phyloP scores from a whole-genome alignment of 2,888 invertebrate genomes.

The Tipula vernalis region DNA sequence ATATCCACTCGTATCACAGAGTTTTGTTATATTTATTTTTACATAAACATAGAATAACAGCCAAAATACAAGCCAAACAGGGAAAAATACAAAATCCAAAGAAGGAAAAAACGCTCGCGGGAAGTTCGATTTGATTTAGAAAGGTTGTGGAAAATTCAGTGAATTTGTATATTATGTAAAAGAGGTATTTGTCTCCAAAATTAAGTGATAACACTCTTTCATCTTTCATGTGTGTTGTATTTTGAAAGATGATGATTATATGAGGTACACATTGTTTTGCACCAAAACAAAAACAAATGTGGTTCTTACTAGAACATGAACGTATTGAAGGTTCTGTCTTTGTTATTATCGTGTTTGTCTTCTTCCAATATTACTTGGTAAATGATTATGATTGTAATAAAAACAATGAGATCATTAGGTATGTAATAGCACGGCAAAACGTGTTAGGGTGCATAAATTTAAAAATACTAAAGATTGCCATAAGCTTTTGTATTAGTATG shows the following conservation, averaged over 20 bases:
- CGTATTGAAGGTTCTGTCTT: background rate
- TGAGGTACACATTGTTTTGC: background rate
- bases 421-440: background rate
- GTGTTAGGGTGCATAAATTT: background rate
- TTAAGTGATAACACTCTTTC: background rate
- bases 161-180: conserved; percentile 4
- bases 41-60: background rate
- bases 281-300: background rate
- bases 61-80: background rate
- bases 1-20: background rate
- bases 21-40: background rate
- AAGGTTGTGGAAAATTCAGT: background rate
- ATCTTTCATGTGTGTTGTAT: background rate
- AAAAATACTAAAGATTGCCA: background rate
- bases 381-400: background rate
- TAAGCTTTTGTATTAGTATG: too few species aligned
- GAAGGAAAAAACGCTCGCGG: background rate
- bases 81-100: background rate
- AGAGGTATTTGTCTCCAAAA: background rate
- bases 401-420: background rate
- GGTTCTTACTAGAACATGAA: background rate
- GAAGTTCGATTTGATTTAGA: background rate
- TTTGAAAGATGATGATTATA: background rate
- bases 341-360: background rate
- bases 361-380: background rate